A percentile compares a stretch with the other conserved stretches of the same genome.
Conservation (phyloP, 1,140 invertebrate genomes). For the Aphaenogaster rudis region DNA sequence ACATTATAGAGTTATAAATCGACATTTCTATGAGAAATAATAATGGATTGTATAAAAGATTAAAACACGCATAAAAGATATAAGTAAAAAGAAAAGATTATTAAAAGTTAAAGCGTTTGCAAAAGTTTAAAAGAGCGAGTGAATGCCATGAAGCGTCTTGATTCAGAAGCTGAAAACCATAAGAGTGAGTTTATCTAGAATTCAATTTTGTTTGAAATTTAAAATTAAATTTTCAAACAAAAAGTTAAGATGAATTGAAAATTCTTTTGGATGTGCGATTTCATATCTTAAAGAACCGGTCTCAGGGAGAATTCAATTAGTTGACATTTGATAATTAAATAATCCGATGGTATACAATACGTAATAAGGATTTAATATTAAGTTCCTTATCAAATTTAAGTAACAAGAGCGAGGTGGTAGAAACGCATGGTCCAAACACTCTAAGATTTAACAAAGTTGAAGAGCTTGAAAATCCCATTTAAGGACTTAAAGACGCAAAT, state of each 20-base stretch:
- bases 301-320: background rate
- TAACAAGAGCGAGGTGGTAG: background rate
- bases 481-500: conserved; percentile 42
- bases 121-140: background rate
- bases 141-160: background rate
- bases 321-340: background rate
- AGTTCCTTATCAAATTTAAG: background rate
- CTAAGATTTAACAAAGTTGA: conserved; percentile 33
- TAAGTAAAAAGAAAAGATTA: background rate
- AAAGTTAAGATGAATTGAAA: background rate
- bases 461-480: conserved; percentile 53
- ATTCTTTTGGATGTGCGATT: background rate
- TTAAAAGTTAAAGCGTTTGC: background rate
- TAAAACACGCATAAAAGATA: background rate
- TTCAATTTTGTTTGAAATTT: background rate
- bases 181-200: conserved; percentile 14
- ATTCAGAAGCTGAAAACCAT: background rate
- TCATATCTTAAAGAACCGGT: background rate
- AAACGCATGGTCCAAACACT: background rate
- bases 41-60: conserved; percentile 19
- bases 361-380: background rate
- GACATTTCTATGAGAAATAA: conserved; percentile 40
- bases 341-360: background rate
- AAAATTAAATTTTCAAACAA: background rate
- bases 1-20: conserved; percentile 36